phyloP scores from a whole-genome alignment of 2,888 invertebrate species.

The Dolomedes plantarius region DNA sequence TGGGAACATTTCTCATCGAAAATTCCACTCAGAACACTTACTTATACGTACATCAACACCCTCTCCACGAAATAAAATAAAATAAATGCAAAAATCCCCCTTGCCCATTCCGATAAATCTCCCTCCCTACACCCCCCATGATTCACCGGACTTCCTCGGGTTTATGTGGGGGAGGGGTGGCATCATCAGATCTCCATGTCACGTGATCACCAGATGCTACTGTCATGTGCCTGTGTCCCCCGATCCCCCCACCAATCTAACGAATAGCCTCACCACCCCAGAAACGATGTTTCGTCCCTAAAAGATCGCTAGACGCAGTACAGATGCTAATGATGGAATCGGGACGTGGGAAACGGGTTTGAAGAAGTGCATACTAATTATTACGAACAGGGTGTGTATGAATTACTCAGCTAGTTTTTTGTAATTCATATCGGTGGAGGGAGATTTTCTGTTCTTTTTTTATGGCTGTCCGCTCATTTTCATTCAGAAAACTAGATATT shows the following conservation, averaged over 20 bases:
- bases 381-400: background rate
- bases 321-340: slow-evolving; percentile 4
- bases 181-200: background rate
- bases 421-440: too few species aligned
- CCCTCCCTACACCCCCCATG: background rate
- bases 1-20: background rate
- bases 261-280: background rate
- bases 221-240: background rate
- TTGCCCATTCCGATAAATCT: slow-evolving; percentile 27
- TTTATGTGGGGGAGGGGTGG: background rate
- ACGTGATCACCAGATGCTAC: slow-evolving; percentile 25
- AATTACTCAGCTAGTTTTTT: too few species aligned
- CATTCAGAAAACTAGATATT: too few species aligned
- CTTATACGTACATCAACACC: background rate
- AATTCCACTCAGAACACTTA: background rate
- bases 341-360: background rate
- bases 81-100: slow-evolving; percentile 8
- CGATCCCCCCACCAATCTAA: background rate
- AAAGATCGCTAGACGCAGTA: background rate
- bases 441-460: too few species aligned
- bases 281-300: background rate
- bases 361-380: background rate
- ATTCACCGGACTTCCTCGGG: slow-evolving; percentile 27
- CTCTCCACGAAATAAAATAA: background rate
- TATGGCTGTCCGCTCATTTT: too few species aligned